These are phyloP conservation scores for Thamnophis elegans DNA, from an alignment of 2,797 vertebrate genomes.

Conservation along the genomic window DNA sequence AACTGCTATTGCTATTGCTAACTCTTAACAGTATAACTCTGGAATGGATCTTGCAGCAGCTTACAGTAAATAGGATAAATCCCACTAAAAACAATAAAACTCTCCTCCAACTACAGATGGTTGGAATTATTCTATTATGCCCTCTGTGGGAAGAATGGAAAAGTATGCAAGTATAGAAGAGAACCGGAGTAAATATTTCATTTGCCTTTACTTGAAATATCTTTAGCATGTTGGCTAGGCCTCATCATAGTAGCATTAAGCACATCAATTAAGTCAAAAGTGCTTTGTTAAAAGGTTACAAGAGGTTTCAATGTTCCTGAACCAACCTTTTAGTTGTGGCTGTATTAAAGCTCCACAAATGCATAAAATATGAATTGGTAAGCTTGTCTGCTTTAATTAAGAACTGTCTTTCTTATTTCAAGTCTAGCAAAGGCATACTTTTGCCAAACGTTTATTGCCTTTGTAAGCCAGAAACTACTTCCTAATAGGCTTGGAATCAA, in stretches of 20 bases:
- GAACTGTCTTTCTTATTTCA: constrained; percentile 14
- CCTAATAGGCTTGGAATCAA: constrained; percentile 8
- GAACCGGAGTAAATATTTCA: constrained; percentile 7
- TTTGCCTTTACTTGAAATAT: not conserved
- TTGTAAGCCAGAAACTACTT: not conserved
- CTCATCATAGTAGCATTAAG: constrained; percentile 15
- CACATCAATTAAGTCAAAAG: constrained; percentile 20
- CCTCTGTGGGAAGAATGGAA: not conserved
- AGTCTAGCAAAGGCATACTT: constrained; percentile 24
- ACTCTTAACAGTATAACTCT: not conserved
- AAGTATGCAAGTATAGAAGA: not conserved
- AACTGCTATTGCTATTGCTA: too few relatives aligned
- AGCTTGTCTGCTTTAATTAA: constrained; percentile 25
- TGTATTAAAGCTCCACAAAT: constrained; percentile 7
- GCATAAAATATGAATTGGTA: not conserved
- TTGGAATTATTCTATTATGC: not conserved
- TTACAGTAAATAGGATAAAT: not conserved
- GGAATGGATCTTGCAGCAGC: not conserved
- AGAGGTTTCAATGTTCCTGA: constrained; percentile 13
- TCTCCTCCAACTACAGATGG: not conserved
- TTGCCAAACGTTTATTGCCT: constrained; percentile 23
- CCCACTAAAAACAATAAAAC: not conserved
- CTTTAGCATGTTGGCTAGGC: constrained; percentile 9
- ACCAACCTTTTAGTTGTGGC: not conserved
- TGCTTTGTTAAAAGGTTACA: constrained; percentile 25